Base-by-base conservation (phyloP, 1,140 invertebrate genomes). In the Eueides isabella region DNA sequence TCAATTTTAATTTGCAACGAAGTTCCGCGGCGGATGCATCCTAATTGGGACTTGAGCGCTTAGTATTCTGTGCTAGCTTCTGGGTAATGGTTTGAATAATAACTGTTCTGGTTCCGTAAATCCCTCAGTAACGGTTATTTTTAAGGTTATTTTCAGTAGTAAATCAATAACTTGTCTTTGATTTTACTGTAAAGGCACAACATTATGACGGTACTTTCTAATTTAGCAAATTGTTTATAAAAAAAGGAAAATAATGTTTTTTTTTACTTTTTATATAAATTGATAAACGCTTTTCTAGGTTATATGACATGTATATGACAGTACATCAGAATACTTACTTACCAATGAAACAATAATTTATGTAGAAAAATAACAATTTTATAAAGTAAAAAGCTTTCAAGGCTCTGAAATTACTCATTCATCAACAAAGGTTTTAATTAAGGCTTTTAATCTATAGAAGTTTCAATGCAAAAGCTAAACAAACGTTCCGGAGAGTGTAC, bases 1-100 rank as follows among this genome's bases (percentile, higher is more conserved):
- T 55, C 23, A 23, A 55, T 55, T 55, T 55, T 26, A 55, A 55
- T 55, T 55, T 55, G 48, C 48, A 55, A 7, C 48, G 23, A 55
- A 2, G 23, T 12, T 55, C 19, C 19, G 23, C 19, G 35, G 35
- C 35, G 48, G 48, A 55, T 55, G 48, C 48, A 55, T 23, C 48
- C 19, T 55, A 55, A 55, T 55, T 55, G 48, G 9, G 19, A 19
- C 44, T 48, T 9, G 44, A 23, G 44, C 7, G 48, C 19, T 55
- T 55, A 55, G 9, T 55, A 55, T 55, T 55, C 19, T 7, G 48
- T 12, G 19, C 2, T 11, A 23, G 48, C 48, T 55, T 23, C 44
- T 55, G 44, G 19, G 23, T 55, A 23, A 55, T 23, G 44, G 7
- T 55, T 55, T 23, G 48, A 23, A 55, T 55, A 26, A 55, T 55